Evolutionary conservation across 2,797 vertebrate species (phyloP).

Genomic region (Mus minutoides): DNA sequence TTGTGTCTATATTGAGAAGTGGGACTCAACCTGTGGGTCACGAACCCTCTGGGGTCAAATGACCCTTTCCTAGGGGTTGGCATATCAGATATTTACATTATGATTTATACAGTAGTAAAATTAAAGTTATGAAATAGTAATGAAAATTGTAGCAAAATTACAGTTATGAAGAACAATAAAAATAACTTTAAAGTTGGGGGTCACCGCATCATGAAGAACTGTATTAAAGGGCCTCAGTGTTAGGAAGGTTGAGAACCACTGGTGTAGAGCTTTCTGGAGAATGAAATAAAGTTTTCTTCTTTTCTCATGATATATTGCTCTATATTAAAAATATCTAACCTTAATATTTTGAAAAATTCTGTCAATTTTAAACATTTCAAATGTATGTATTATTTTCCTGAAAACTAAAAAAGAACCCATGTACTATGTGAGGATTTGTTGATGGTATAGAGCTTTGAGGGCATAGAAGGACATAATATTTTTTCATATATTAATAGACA

Average conservation of each 20-base stretch:
- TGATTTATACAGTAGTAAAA: neutral
- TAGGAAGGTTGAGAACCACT: neutral
- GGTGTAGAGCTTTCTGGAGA: neutral
- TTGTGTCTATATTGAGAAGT: neutral
- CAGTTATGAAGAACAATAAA: neutral
- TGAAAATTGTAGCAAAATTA: neutral
- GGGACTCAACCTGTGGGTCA: neutral
- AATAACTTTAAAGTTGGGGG: neutral
- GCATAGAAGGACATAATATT: neutral
- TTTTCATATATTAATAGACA: slow-evolving; percentile 28
- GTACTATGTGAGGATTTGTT: neutral
- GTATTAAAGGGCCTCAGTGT: neutral
- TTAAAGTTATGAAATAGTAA: neutral
- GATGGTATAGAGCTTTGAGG: neutral
- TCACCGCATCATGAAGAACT: neutral
- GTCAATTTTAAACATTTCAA: slow-evolving; percentile 43
- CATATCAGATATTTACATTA: neutral
- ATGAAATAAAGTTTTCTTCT: slow-evolving; percentile 55
- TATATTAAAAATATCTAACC: slow-evolving; percentile 9
- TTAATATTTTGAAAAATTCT: slow-evolving; percentile 23
- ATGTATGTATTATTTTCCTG: slow-evolving; percentile 33
- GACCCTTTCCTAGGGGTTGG: neutral
- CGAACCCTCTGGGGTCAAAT: neutral
- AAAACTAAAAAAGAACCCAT: neutral
- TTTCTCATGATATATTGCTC: slow-evolving; percentile 9